Percentiles rank a stretch among this genome's conserved stretches.
Evolutionary conservation across 2,797 vertebrate species (phyloP).

Genomic region (Melanogrammus aeglefinus): DNA sequence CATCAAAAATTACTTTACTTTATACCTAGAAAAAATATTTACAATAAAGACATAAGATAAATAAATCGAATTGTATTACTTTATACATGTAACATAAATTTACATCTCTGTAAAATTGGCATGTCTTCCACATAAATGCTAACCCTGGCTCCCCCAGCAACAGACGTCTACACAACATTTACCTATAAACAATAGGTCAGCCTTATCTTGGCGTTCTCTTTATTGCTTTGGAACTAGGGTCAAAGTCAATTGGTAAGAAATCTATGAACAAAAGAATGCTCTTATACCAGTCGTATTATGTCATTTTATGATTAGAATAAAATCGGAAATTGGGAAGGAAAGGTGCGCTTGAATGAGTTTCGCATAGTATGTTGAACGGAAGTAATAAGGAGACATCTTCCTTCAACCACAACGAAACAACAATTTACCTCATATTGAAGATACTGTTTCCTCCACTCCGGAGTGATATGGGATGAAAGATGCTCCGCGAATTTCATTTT

Average conservation of each 20-base stretch:
- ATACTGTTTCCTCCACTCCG: conserved; percentile 98
- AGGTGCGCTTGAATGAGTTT: conserved; percentile 4
- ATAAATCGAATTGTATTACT: neutral
- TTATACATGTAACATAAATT: neutral
- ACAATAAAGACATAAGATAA: neutral
- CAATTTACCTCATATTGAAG: conserved; percentile 93
- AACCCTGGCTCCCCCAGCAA: conserved; percentile 39
- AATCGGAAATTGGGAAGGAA: neutral
- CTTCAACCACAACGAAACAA: conserved; percentile 10
- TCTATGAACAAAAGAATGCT: neutral
- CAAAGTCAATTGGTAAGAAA: conserved; percentile 17
- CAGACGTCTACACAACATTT: conserved; percentile 50
- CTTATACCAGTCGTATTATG: neutral
- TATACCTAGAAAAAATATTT: neutral
- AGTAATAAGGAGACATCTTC: conserved; percentile 3
- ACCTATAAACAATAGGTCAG: conserved; percentile 60
- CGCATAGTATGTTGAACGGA: rapidly evolving
- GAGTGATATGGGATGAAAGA: conserved; percentile 96
- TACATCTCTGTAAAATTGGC: neutral
- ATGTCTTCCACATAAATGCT: conserved; percentile 34
- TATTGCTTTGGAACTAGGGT: conserved; percentile 44
- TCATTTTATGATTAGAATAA: neutral
- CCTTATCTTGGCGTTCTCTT: conserved; percentile 36
- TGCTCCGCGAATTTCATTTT: conserved; percentile 98
- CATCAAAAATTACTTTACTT: neutral